Conservation (phyloP, 1,140 invertebrate genomes). For the Pentalonia nigronervosa region DNA sequence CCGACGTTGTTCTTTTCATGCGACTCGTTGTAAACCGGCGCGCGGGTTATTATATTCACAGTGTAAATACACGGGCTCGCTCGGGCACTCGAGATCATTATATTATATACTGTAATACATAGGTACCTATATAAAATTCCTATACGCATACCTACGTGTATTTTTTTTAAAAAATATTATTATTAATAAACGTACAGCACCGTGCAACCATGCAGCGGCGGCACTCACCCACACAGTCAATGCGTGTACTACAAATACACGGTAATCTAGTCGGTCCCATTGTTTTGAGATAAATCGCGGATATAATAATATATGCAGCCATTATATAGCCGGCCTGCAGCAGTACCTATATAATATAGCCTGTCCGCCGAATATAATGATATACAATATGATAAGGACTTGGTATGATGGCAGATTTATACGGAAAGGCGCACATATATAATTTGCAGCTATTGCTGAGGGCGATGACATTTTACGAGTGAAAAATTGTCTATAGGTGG, state of each 20-base stretch:
- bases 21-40: background rate
- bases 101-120: background rate
- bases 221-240: background rate
- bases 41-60: background rate
- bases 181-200: background rate
- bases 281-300: background rate
- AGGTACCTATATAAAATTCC: no score
- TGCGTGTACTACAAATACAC: background rate
- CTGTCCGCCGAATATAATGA: no score
- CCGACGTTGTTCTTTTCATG: constrained; percentile 12
- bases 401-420: no score
- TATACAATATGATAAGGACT: no score
- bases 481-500: no score
- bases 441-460: background rate
- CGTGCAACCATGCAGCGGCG: background rate
- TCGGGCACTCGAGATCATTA: background rate
- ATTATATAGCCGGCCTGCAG: background rate
- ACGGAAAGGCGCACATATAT: background rate
- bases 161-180: background rate
- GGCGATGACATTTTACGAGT: background rate
- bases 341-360: no score
- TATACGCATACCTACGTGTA: background rate
- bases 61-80: background rate
- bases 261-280: background rate
- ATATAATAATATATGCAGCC: background rate